Evolutionary conservation across 2,113 vertebrate species (phyloP).

Genomic region (Chaenogobius annularis): DNA sequence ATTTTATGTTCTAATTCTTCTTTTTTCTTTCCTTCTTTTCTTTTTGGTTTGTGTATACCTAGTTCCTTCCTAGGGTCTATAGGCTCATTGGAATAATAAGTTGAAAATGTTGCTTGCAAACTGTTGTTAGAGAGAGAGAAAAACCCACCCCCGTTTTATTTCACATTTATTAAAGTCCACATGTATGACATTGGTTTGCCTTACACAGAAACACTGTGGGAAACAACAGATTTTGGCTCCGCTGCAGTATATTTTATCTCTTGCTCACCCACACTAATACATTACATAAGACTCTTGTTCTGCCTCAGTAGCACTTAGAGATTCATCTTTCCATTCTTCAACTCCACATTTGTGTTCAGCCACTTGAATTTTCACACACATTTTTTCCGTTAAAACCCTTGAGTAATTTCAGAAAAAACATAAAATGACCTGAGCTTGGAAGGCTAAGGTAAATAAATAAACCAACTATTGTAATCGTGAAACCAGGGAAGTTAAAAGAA

Average conservation of each 20-base stretch:
- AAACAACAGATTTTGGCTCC: slow-evolving; percentile 42
- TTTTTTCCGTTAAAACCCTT: not conserved
- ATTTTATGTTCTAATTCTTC: too few relatives aligned
- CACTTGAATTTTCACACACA: slow-evolving; percentile 1
- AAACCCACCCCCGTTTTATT: not conserved
- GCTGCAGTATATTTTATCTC: slow-evolving; percentile 46
- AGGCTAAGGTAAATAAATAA: too few relatives aligned
- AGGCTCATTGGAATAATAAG: too few relatives aligned
- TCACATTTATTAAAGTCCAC: not conserved
- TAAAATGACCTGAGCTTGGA: not conserved
- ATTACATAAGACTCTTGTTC: slow-evolving; percentile 60
- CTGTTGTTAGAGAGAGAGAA: not conserved
- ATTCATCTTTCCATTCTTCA: slow-evolving; percentile 35
- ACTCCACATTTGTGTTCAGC: slow-evolving; percentile 28
- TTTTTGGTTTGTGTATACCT: too few relatives aligned
- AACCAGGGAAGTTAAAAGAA: not conserved
- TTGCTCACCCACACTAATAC: slow-evolving; percentile 61
- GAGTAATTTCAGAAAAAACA: not conserved
- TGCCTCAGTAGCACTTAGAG: slow-evolving; percentile 43
- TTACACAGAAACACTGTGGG: slow-evolving; percentile 32
- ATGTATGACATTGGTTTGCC: not conserved
- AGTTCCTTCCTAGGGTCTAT: too few relatives aligned
- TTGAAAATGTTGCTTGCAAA: not conserved
- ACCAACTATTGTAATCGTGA: not conserved
- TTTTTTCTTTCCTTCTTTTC: too few relatives aligned